Percentiles rank a stretch among this genome's conserved stretches.
Evolutionary conservation across 2,113 vertebrate genomes (phyloP).

Genomic region (Bagarius yarrelli): DNA sequence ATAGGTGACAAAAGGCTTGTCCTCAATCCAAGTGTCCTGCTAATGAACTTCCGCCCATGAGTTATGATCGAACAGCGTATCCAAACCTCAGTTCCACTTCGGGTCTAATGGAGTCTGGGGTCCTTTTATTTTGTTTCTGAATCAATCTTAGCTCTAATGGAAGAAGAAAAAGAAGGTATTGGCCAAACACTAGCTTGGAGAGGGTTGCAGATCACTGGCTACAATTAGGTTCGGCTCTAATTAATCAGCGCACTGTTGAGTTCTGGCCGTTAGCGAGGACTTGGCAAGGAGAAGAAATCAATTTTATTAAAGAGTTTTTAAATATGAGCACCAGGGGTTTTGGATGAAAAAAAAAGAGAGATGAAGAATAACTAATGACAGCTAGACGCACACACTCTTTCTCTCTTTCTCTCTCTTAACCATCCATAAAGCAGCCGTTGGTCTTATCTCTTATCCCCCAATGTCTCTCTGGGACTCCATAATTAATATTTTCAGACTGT

Average conservation of each 20-base stretch:
- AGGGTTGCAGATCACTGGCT: conserved; percentile 47
- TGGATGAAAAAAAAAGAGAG: conserved; percentile 15
- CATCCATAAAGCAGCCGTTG: too few relatives aligned
- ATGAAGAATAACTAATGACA: conserved; percentile 8
- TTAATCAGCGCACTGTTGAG: conserved; percentile 62
- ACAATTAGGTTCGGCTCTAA: conserved; percentile 50
- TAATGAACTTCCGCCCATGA: conserved; percentile 41
- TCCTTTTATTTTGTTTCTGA: conserved; percentile 29
- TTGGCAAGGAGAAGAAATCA: conserved; percentile 26
- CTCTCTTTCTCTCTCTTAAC: neutral
- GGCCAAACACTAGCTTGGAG: conserved; percentile 56
- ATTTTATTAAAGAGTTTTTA: conserved; percentile 66
- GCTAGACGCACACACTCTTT: neutral
- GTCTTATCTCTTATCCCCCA: too few relatives aligned
- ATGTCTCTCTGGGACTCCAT: too few relatives aligned
- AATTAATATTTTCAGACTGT: too few relatives aligned
- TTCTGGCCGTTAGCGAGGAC: conserved; percentile 56
- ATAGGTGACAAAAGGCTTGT: neutral
- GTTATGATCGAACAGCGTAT: conserved; percentile 19
- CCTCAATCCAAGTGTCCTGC: conserved; percentile 20
- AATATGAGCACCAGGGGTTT: conserved; percentile 59
- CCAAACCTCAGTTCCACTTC: neutral
- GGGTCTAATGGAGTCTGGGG: conserved; percentile 40
- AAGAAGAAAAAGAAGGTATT: conserved; percentile 47
- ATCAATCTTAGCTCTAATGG: conserved; percentile 51